Conservation (phyloP, 2,888 invertebrate species). For the Nomada ruficornis region DNA sequence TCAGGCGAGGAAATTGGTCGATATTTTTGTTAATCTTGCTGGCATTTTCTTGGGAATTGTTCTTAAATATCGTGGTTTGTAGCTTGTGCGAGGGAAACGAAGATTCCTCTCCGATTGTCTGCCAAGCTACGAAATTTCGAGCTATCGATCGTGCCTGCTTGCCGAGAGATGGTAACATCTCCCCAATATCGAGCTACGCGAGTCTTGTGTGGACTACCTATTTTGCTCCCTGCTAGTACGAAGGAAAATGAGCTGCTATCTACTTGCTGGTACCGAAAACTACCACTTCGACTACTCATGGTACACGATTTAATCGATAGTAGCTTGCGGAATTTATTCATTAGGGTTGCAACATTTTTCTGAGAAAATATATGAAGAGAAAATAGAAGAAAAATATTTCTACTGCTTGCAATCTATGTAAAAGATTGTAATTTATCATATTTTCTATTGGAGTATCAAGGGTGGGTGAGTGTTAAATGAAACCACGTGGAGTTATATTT, state of each 20-base stretch:
- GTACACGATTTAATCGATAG: not conserved
- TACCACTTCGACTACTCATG: not conserved
- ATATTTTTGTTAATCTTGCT: too few species aligned
- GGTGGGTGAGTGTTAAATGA: not conserved
- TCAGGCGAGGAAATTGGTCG: too few species aligned
- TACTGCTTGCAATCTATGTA: too few species aligned
- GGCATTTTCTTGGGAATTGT: too few species aligned
- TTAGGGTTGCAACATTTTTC: too few species aligned
- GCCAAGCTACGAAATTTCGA: not conserved
- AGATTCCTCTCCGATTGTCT: not conserved
- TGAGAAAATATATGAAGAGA: too few species aligned
- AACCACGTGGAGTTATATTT: conserved; percentile 36
- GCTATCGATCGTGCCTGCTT: conserved; percentile 6
- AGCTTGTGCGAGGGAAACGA: not conserved
- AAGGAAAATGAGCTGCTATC: not conserved
- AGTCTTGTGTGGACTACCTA: not conserved
- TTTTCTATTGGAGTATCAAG: too few species aligned
- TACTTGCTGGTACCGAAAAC: too few species aligned
- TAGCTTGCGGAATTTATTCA: too few species aligned
- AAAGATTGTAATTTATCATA: too few species aligned
- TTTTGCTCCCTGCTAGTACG: not conserved
- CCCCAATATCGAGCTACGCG: not conserved
- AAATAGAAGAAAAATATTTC: too few species aligned
- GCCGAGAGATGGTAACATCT: conserved; percentile 1
- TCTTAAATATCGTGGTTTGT: not conserved